Conservation (phyloP, 2,113 vertebrate species). For the Pseudolaguvia tuberculata region DNA sequence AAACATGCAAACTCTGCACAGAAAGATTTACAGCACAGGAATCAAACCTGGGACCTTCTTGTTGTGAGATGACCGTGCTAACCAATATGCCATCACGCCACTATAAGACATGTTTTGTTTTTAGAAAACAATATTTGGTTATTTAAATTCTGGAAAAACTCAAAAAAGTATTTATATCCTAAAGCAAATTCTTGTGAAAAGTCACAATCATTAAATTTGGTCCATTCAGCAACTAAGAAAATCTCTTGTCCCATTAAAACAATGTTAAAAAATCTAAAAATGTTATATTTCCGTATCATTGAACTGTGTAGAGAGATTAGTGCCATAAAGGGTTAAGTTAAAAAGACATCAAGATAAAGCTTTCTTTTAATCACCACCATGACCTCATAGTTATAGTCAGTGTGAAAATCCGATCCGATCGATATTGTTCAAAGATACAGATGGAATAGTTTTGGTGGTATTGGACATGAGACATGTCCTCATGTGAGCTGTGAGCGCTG, state of each 20-base stretch:
- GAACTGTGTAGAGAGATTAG: not conserved
- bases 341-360: conserved; percentile 21
- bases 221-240: not conserved
- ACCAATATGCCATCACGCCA: too few relatives aligned
- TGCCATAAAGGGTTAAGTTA: conserved; percentile 21
- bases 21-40: too few relatives aligned
- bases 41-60: too few relatives aligned
- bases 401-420: conserved; percentile 38
- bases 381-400: conserved; percentile 15
- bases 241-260: not conserved
- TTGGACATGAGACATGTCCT: not conserved
- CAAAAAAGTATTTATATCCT: too few relatives aligned
- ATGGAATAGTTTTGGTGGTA: conserved; percentile 19
- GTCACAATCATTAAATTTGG: not conserved
- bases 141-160: too few relatives aligned
- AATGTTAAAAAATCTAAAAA: too few relatives aligned
- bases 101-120: too few relatives aligned
- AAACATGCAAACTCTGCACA: too few relatives aligned
- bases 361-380: conserved; percentile 2
- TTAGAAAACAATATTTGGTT: too few relatives aligned
- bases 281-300: not conserved
- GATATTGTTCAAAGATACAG: conserved; percentile 36
- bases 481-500: conserved; percentile 70
- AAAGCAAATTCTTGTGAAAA: not conserved
- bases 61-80: too few relatives aligned